Conservation (phyloP, 2,888 invertebrate genomes). For the Campopleginae sp. region DNA sequence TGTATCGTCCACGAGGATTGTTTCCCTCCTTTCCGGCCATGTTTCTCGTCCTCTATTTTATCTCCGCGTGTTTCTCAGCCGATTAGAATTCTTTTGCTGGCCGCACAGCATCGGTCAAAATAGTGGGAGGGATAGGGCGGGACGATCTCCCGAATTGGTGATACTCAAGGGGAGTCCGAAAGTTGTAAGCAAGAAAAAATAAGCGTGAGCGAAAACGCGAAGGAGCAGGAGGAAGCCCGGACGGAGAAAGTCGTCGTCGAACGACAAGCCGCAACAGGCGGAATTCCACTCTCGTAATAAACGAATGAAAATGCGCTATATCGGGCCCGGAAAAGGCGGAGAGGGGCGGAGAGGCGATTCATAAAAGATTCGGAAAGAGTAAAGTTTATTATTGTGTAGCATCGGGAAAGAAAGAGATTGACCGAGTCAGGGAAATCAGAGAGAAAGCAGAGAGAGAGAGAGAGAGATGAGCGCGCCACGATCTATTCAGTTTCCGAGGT, state of each 20-base stretch:
- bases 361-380: slow-evolving; percentile 38
- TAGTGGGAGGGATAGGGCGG: slow-evolving; percentile 13
- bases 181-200: slow-evolving; percentile 20
- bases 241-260: slow-evolving; percentile 27
- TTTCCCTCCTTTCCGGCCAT: slow-evolving; percentile 11
- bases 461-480: slow-evolving; percentile 11
- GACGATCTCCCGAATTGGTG: slow-evolving; percentile 45
- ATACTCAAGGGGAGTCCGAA: slow-evolving; percentile 59
- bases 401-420: slow-evolving; percentile 33
- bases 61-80: slow-evolving; percentile 28
- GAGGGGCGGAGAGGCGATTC: background rate
- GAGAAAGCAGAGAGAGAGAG: background rate
- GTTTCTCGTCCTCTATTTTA: slow-evolving; percentile 27
- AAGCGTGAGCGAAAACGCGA: background rate
- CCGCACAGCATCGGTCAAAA: slow-evolving; percentile 48
- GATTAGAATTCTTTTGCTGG: slow-evolving; percentile 62
- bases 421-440: slow-evolving; percentile 41
- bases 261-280: slow-evolving; percentile 63
- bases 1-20: background rate
- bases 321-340: slow-evolving; percentile 6
- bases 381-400: slow-evolving; percentile 66
- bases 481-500: slow-evolving; percentile 61
- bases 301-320: slow-evolving; percentile 42
- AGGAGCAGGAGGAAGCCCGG: background rate
- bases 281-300: slow-evolving; percentile 30